Base-by-base conservation (phyloP, 1,140 invertebrate species). In the Drosophila carrolli region DNA sequence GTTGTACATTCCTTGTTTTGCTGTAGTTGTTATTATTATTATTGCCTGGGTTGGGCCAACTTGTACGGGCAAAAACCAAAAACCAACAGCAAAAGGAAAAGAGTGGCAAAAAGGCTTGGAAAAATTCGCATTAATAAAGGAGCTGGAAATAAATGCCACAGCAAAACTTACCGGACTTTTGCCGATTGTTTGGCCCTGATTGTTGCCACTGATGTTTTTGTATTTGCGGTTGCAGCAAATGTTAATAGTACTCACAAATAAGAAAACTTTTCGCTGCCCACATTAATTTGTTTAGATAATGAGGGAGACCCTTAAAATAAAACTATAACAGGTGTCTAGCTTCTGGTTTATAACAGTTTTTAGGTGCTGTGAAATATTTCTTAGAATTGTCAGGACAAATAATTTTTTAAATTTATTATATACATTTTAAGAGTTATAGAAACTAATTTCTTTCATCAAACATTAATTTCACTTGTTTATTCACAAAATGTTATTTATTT, bases 11-110 rank as follows among this genome's bases (percentile, higher is more conserved):
- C 74, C 60, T 50, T 40, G 50, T 54, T 55, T 16, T 63, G 46
- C 35, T 83, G 60, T 84, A 76, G 65, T 65, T 80, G 57, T 75
- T 78, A 73, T 88, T 88, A 86, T 88, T 86, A 73, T 84, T 84
- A 84, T 80, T 80, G 78, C 63, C 38, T 68, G 72, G 76, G 79
- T 41, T 82, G 83, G 83, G 65, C 63, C 65, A 78, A 77, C 66
- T 78, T 72, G 40, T 41, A 5, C 6, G 0, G 50, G 57, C 59
- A 62, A 76, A 50, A 75, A 55, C 35, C 59, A 38, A 76, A 65
- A 40, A 71, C 63, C 57, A 75, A 53, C 41, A 53, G 9, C 70
- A 48, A 29, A 51, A 54, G 35, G 16, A 38, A 65, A 54, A 47
- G 32, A 55, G 41, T 53, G 13, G 23, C 50, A 78, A 14, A 60